Evolutionary conservation across 1,140 invertebrate genomes (phyloP).

Genomic region (Meloidogyne floridensis): DNA sequence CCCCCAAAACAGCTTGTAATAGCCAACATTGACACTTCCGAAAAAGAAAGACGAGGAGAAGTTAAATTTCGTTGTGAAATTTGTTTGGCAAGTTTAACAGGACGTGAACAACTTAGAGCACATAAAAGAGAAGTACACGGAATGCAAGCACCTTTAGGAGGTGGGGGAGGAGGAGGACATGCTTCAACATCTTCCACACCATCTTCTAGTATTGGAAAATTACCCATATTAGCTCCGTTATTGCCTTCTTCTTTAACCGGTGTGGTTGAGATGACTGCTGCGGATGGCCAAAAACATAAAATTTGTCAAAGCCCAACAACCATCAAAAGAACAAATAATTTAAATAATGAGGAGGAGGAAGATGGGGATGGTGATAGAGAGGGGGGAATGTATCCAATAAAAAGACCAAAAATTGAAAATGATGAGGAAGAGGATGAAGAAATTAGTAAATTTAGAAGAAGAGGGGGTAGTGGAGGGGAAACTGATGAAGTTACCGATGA

Average conservation of each 20-base stretch:
- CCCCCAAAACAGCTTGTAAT: slow-evolving; percentile 43
- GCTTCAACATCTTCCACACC: neutral
- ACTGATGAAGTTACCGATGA: too few relatives aligned
- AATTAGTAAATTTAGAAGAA: slow-evolving; percentile 7
- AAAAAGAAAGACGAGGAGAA: slow-evolving; percentile 56
- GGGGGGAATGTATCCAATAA: neutral
- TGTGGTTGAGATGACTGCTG: slow-evolving; percentile 10
- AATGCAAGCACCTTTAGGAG: slow-evolving; percentile 34
- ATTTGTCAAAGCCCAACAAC: slow-evolving; percentile 1
- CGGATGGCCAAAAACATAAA: slow-evolving; percentile 4
- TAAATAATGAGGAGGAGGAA: slow-evolving; percentile 10
- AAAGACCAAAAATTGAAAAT: slow-evolving; percentile 19
- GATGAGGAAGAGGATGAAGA: neutral
- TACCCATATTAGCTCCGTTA: neutral
- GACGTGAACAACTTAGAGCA: slow-evolving; percentile 45
- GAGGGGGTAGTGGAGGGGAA: neutral
- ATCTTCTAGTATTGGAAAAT: slow-evolving; percentile 4
- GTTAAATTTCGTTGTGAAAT: slow-evolving; percentile 61
- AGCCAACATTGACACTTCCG: slow-evolving; percentile 62
- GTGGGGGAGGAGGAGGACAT: too few relatives aligned
- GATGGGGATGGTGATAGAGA: neutral
- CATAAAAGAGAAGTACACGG: slow-evolving; percentile 61
- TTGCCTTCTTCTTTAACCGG: neutral
- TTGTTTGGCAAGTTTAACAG: slow-evolving; percentile 49
- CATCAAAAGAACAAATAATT: slow-evolving; percentile 16